These are phyloP conservation scores for Triplophysa tibetana DNA, from an alignment of 2,113 vertebrate genomes.

Conservation along the genomic window DNA sequence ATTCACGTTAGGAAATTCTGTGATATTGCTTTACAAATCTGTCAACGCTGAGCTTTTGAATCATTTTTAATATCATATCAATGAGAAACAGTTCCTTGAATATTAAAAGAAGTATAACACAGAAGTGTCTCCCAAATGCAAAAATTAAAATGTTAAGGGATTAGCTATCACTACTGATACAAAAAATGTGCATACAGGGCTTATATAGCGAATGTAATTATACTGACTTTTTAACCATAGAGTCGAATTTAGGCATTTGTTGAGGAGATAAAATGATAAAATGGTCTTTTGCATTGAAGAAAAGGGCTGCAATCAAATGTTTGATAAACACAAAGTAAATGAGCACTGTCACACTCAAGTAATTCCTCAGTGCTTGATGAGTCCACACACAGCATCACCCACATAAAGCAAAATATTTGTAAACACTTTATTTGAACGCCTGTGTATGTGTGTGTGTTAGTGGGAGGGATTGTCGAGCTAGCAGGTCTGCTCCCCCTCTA, in stretches of 20 bases:
- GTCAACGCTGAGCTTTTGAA: background rate
- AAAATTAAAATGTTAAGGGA: no score
- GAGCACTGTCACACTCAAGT: background rate
- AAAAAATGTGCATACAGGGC: no score
- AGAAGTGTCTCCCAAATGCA: no score
- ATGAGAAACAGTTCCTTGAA: background rate
- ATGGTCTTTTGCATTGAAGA: background rate
- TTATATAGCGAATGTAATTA: no score
- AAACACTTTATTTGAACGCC: slow-evolving; percentile 24
- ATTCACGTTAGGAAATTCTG: background rate
- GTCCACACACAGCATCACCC: slow-evolving; percentile 3
- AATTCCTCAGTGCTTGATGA: slow-evolving; percentile 3
- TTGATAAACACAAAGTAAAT: background rate
- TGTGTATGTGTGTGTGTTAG: slow-evolving; percentile 30
- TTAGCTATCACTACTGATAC: no score
- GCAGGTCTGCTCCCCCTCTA: slow-evolving; percentile 25
- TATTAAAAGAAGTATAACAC: background rate
- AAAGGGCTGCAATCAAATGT: background rate
- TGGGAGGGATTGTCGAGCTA: slow-evolving; percentile 25
- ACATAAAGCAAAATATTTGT: background rate
- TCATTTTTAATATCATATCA: background rate
- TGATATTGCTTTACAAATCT: background rate
- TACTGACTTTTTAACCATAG: no score
- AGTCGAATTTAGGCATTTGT: background rate
- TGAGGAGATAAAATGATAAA: background rate